Base-by-base conservation (phyloP, 2,113 vertebrate species). In the Pelecanoides urinatrix region DNA sequence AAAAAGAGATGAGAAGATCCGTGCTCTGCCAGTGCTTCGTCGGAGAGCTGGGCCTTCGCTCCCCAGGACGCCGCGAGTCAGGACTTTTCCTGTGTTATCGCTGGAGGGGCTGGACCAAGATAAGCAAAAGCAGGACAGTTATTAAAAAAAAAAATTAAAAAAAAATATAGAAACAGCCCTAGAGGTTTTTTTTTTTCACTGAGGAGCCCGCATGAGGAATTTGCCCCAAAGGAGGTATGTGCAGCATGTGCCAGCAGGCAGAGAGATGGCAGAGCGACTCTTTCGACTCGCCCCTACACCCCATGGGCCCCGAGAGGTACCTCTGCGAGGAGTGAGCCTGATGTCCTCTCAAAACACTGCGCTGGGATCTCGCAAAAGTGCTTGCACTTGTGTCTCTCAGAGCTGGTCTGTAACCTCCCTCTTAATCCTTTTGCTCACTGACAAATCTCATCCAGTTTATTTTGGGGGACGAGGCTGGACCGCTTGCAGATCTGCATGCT, bases 221-320 rank as follows among this genome's bases (percentile, higher is more conserved):
- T 95, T 78, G 90, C 92, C 90, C 92, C 88, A 63, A 5, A 90
- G 96, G 92, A 95, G 74, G 66, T 53, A 94, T 77, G 88, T 59
- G 87, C 61, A 77, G 76, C 87, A 29, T 16, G 53, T 9, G 20
- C 74, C 38, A n/a, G 78, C 52, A 27, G 71, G 59, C 32, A 76
- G 58, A 16, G 82, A 16, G 52, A 36, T 20, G 67, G 84, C 66
- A 53, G 22, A 79, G 56, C 2, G 1, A 45, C 61, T 78, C 65
- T 67, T 44, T 26, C 11, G 2, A 10, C 44, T 79, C 2, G 1
- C 13, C 63, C 74, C 50, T 9, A 53, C 77, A 84, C 65, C 80
- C 61, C 11, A 0, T 0, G 30, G 73, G 70, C 88, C 88, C 61
- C 84, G 44, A 4, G 56, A 71, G 53, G 70, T 25, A 78, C 66